Conservation (phyloP, 2,113 vertebrate species). For the Oreotrochilus melanogaster region DNA sequence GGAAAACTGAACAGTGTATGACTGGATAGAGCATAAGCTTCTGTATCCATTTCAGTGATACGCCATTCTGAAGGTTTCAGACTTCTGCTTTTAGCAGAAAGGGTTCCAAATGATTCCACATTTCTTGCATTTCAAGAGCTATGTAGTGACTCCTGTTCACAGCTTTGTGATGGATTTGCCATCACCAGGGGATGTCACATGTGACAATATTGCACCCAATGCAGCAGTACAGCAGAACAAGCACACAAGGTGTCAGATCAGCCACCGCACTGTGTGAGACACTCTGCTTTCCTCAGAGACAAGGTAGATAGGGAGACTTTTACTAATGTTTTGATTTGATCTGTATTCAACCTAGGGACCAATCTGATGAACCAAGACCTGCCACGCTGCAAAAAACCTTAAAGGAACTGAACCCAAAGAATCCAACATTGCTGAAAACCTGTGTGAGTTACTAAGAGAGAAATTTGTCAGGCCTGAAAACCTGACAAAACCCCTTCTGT, state of each 20-base stretch:
- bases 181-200: fast-evolving
- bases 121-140: neutral
- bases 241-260: neutral
- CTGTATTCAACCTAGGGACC: neutral
- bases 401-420: neutral
- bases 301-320: neutral
- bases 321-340: neutral
- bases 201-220: fast-evolving
- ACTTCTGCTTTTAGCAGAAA: neutral
- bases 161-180: neutral
- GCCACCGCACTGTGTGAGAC: neutral
- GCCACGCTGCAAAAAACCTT: neutral
- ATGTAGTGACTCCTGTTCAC: neutral
- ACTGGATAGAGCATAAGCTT: neutral
- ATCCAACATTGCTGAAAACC: neutral
- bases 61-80: neutral
- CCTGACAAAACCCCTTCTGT: neutral
- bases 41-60: neutral
- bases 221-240: neutral
- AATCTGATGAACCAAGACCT: neutral
- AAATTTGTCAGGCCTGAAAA: neutral
- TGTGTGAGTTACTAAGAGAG: neutral
- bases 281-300: neutral
- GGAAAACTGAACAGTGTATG: neutral
- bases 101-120: neutral